Evolutionary conservation across 2,113 vertebrate species (phyloP), one percentile per base, ranked within the genome.

Genomic region (Thamnaconus septentrionalis): DNA sequence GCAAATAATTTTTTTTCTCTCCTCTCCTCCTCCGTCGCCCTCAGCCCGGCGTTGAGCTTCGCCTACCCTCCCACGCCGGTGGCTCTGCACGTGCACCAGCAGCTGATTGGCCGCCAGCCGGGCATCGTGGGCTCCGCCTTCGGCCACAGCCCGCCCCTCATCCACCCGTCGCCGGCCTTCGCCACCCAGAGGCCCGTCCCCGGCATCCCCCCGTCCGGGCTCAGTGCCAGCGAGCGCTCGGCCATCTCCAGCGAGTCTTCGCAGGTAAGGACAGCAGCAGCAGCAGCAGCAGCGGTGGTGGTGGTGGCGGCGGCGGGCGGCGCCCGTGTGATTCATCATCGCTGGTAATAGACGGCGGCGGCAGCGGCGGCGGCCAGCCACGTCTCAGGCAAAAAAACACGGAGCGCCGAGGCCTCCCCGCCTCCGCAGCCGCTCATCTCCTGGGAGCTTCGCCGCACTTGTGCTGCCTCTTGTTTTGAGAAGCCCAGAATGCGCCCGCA

Each of bases 81-180:
- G 69, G 94, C 97, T 49, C 90, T 98, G 78, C 97, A 99, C 53
- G 93, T 98, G 92, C 97, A 98, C 87, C 96, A 96, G 66, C 96
- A 98, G 84, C 94, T 99, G 73, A 90, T 99, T 65, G 94, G 96
- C 74, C 94, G 96, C 4, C 96, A 98, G 39, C 95, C 96, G 58
- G 94, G 93, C 65, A 77, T 98, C 44, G 93, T 98, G 73, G 93
- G 96, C 65, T 99, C 97, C 0, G 94, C 97, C 43, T 99, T 98
- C 39, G 96, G 97, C 86, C 97, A 98, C 89, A 99, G 96, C 65
- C 97, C 97, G 50, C 96, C 97, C 0, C 94, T 99, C 80, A 93
- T 98, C 82, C 96, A 99, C 87, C 95, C 95, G 6, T 94, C 95
- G 64, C 96, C 97, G 57, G 93, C 97, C 41, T 98, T 98, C 72